Percentiles rank a stretch among this genome's conserved stretches.
Evolutionary conservation across 2,888 invertebrate species (phyloP).

Genomic region (Troilus luridus): DNA sequence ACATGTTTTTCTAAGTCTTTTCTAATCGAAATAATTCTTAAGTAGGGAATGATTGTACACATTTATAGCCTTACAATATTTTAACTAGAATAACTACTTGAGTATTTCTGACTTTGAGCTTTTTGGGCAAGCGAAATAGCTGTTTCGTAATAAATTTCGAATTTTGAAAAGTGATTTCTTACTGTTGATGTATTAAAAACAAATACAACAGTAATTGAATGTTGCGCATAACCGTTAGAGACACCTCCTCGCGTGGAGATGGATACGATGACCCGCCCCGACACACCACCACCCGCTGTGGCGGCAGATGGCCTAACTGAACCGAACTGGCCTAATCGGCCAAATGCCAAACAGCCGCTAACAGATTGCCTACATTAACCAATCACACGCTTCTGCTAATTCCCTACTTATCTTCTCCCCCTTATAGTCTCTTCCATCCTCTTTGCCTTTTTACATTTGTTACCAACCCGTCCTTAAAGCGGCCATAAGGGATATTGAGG

Average conservation of each 20-base stretch:
- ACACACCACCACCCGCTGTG: not conserved
- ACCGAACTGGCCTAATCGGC: not conserved
- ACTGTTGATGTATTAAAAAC: no score
- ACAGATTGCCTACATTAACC: constrained; percentile 28
- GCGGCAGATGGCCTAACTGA: not conserved
- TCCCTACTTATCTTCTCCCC: constrained; percentile 23
- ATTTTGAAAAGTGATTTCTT: no score
- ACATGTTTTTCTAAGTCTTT: no score
- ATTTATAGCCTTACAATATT: no score
- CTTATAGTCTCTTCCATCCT: not conserved
- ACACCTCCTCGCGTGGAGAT: not conserved
- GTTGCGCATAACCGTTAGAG: not conserved
- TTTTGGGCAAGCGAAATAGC: no score
- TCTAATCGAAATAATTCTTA: no score
- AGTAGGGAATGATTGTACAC: no score
- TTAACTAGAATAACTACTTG: no score
- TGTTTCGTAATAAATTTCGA: no score
- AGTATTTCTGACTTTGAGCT: no score
- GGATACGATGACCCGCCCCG: not conserved
- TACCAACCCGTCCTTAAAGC: not conserved
- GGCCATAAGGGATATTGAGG: not conserved
- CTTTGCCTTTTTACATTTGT: constrained; percentile 20
- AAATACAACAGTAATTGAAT: not conserved
- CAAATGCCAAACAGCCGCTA: constrained; percentile 9
- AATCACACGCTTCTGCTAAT: not conserved